These are phyloP conservation scores for Stenichneumon culpator DNA, from an alignment of 2,888 invertebrate species.

Conservation along the genomic window DNA sequence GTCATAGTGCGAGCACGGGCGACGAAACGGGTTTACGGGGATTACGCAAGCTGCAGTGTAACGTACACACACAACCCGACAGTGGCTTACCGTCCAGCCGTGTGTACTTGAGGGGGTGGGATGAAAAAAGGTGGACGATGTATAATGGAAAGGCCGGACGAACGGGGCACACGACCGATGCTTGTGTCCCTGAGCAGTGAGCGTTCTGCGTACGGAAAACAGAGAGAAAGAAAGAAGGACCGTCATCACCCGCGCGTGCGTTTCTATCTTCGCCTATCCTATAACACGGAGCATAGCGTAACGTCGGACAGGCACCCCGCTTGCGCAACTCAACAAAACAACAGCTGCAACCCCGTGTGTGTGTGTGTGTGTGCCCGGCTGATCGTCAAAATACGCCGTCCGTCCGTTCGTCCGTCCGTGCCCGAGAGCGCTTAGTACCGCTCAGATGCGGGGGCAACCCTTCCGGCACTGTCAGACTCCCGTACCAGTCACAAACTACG, in stretches of 20 bases:
- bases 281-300: neutral
- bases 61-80: conserved; percentile 71
- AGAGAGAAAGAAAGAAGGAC: conserved; percentile 36
- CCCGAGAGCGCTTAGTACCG: conserved; percentile 51
- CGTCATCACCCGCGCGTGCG: conserved; percentile 46
- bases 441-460: conserved; percentile 74
- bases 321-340: conserved; percentile 84
- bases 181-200: conserved; percentile 73
- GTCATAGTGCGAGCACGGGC: neutral
- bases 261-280: conserved; percentile 48
- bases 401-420: conserved; percentile 63
- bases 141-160: conserved; percentile 77
- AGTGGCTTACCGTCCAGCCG: conserved; percentile 69
- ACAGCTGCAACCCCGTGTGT: conserved; percentile 79
- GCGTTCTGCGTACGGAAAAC: conserved; percentile 21
- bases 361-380: conserved; percentile 61
- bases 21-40: conserved; percentile 62
- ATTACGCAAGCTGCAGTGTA: conserved; percentile 80
- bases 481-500: conserved; percentile 46
- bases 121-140: conserved; percentile 79
- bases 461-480: conserved; percentile 69
- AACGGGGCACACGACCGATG: conserved; percentile 61
- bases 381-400: conserved; percentile 79
- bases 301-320: conserved; percentile 66
- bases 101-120: conserved; percentile 81